Evolutionary conservation across 2,888 invertebrate species (phyloP).

Genomic region (Slavum lentiscoides): DNA sequence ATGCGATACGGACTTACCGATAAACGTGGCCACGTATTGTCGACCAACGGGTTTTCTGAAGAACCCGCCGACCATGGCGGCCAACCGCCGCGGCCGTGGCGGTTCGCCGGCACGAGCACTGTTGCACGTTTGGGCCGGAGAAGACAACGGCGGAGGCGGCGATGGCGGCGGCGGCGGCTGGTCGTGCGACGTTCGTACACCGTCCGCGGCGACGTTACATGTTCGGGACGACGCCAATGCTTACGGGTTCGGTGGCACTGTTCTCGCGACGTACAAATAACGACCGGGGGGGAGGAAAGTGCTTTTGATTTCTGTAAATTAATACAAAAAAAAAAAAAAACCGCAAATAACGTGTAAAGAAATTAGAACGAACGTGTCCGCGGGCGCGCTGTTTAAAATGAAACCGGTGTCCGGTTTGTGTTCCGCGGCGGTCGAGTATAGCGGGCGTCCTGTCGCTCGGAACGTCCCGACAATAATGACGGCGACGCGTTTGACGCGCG

Average conservation of each 20-base stretch:
- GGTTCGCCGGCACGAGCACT: background rate
- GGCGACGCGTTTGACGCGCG: too few species aligned
- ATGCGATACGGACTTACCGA: constrained; percentile 11
- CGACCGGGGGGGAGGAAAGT: too few species aligned
- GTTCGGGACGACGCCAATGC: constrained; percentile 43
- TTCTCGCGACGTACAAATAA: background rate
- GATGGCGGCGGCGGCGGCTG: background rate
- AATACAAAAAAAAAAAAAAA: too few species aligned
- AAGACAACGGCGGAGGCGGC: background rate
- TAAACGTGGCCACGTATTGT: constrained; percentile 41
- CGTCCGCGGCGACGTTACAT: constrained; percentile 40
- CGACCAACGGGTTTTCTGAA: constrained; percentile 47
- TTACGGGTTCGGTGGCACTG: constrained; percentile 25
- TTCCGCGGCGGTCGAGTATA: too few species aligned
- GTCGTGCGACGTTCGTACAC: background rate
- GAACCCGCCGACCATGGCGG: constrained; percentile 29
- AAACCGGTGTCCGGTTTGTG: too few species aligned
- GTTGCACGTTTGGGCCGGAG: constrained; percentile 8
- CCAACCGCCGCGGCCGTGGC: constrained; percentile 8
- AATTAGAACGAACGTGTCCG: too few species aligned
- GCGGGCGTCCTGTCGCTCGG: too few species aligned
- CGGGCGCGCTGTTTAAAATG: too few species aligned
- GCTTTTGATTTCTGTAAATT: too few species aligned
- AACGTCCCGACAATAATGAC: too few species aligned
- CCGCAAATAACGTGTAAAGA: too few species aligned